Evolutionary conservation across 2,113 vertebrate genomes (phyloP), one percentile per base, ranked within the genome.

Genomic region (Hippocampus barbouri): DNA sequence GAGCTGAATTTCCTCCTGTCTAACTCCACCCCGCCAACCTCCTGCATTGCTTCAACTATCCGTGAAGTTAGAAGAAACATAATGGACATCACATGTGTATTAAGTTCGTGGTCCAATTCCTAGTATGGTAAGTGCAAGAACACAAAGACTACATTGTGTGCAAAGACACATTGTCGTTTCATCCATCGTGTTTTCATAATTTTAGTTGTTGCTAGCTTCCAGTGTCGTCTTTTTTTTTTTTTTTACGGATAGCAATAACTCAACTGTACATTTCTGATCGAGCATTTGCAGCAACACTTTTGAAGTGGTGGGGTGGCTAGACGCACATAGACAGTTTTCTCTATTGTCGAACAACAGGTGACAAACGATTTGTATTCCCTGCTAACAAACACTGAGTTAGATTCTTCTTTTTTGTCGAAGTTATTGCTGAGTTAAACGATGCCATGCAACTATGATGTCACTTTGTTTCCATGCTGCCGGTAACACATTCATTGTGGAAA

Each of bases 21-120:
- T 53, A 74, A 68, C 75, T 56, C 74, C 63, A 67, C 72, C 76
- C 74, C 43, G 68, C 30, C 47, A 73, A 74, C 11, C 51, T 51
- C 21, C 23, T 49, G 45, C 8, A 54, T 66, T 80, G 64, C 72
- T 59, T 59, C 12, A 0, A 69, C 49, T 72, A 63, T 45, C 63
- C 57, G 49, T 47, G 45, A 60, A 75, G 57, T 64, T 23, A 72
- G 12, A 10, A 49, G 41, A 41, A 18, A 30, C 23, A 53, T 76
- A 76, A 84, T 66, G 56, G 21, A 76, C 54, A 60, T 67, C 72
- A 56, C 69, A 75, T 85, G 74, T 85, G 73, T 56, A 27, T 63
- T 71, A 69, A 34, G 34, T 47, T 78, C 34, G 68, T 75, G 69
- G 75, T 80, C 71, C 43, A 78, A 70, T 69, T 70, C 76, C 66